Base-by-base conservation (phyloP, 2,113 vertebrate genomes). In the Eulacestoma nigropectus region DNA sequence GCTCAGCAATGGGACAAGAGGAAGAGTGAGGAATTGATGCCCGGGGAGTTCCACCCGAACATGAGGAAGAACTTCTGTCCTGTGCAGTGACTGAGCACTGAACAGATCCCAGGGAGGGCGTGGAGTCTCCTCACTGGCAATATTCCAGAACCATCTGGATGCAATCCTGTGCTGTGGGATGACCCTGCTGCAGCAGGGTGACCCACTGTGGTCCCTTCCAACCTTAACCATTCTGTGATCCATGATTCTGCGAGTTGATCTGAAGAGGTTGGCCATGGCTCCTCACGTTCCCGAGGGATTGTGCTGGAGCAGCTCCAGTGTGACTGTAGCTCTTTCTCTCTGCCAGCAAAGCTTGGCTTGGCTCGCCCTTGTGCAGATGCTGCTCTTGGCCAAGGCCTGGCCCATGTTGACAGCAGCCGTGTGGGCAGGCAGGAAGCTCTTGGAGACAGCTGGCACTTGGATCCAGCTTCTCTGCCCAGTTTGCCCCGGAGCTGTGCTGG, bases 241-340 rank as follows among this genome's bases (percentile, higher is more conserved):
- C 26, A 0, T 11, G 47, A 47, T 41, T 52, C 47, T 64, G 57
- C 1, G 3, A 35, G 33, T 1, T 1, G 3, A 11, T 16, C 11
- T 27, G 3, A 46, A 56, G 57, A 37, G n/a, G 8, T 4, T 26
- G 22, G 9, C 44, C 16, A 3, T 3, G 21, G 32, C 1, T 1
- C 18, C 39, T 81, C n/a, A 0, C 8, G 4, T 6, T 92, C 65
- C 59, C 15, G 3, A 39, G 69, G 70, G 76, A 20, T 35, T 37
- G 42, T 15, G 15, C 11, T 29, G 13, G 70, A 67, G 80, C 78
- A 57, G 49, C 78, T 79, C 42, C 32, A 6, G 1, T 17, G 60
- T 44, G 65, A 19, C 52, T 57, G 55, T 2, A 60, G 47, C 44
- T 72, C 52, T 44, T 82, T 79, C 50, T 64, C 15, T 52, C 53